Conservation (phyloP, 2,113 vertebrate species). For the Corythoichthys intestinalis region DNA sequence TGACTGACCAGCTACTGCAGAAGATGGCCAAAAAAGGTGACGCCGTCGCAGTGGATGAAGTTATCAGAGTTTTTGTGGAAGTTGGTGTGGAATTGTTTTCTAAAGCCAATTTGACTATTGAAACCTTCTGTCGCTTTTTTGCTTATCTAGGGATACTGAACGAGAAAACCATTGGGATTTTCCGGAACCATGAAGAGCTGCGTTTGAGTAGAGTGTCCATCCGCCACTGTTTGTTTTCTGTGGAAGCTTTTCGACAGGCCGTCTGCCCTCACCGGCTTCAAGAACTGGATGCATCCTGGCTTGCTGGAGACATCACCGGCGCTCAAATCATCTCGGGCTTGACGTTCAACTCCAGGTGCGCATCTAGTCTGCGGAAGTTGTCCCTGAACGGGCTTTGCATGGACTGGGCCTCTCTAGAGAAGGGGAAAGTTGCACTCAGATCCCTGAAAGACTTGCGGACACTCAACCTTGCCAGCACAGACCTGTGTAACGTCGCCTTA, state of each 20-base stretch:
- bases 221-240: slow-evolving; percentile 82
- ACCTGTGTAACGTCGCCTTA: slow-evolving; percentile 83
- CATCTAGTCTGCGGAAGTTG: slow-evolving; percentile 76
- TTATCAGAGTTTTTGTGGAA: too few species aligned
- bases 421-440: slow-evolving; percentile 76
- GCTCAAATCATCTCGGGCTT: slow-evolving; percentile 85
- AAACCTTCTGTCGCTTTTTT: not conserved
- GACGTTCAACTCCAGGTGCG: slow-evolving; percentile 78
- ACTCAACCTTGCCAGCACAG: slow-evolving; percentile 82
- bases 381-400: slow-evolving; percentile 74
- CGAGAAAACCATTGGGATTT: slow-evolving; percentile 87
- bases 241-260: slow-evolving; percentile 83
- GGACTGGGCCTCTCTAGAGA: slow-evolving; percentile 77
- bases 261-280: slow-evolving; percentile 90
- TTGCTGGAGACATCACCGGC: slow-evolving; percentile 84
- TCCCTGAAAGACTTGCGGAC: slow-evolving; percentile 79
- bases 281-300: slow-evolving; percentile 86
- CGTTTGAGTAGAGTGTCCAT: slow-evolving; percentile 85
- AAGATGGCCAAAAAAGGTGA: slow-evolving; percentile 87
- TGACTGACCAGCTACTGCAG: slow-evolving; percentile 85
- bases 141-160: slow-evolving; percentile 82
- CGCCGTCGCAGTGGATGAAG: not conserved
- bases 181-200: slow-evolving; percentile 80
- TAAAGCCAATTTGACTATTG: too few species aligned
- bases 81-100: too few species aligned